Base-by-base conservation (phyloP, 2,888 invertebrate species). In the Ophion ellenae region DNA sequence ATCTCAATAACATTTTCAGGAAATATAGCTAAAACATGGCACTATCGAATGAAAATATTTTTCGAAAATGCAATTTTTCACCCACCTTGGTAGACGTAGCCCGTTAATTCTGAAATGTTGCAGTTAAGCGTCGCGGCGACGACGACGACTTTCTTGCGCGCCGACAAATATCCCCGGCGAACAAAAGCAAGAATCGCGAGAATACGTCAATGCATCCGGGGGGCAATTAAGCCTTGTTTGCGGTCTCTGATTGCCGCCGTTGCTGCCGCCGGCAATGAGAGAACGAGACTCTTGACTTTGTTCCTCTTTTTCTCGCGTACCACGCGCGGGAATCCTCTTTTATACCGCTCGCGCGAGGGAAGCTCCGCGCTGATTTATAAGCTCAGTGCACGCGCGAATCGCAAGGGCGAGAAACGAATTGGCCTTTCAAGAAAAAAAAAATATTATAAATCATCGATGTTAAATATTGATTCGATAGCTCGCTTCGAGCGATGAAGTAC, bases 201-300 rank as follows among this genome's bases (percentile, higher is more conserved):
- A 89, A 89, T 89, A 90, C 91, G 91, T 92, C 92, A 90, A 92
- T 92, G 90, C 89, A 83, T 86, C 87, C 14, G 47, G 80, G 53
- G 61, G 88, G 92, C 92, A 92, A 92, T 92, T 92, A 92, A 92
- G 90, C 91, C 92, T 90, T 92, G 91, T 91, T 91, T 92, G 47
- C 14, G 92, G 91, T 88, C 74, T 86, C 85, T 88, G 76, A 47
- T 14, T 14, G 47, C 47, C 11, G 47, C 47, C 47, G 11, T 32
- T 32, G 32, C 32, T 32, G 81, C 66, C 88, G 85, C 81, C 87
- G n/a, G 71, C 70, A 47, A 63, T 66, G 64, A 71, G 64, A 40
- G 57, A 71, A 53, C 75, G 20, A 45, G 45, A 45, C 45, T 45
- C 45, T 80, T 82, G 85, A 85, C 87, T 85, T 85, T 87, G 85